Evolutionary conservation across 2,797 vertebrate species (phyloP).

Genomic region (Sebastes variabilis): DNA sequence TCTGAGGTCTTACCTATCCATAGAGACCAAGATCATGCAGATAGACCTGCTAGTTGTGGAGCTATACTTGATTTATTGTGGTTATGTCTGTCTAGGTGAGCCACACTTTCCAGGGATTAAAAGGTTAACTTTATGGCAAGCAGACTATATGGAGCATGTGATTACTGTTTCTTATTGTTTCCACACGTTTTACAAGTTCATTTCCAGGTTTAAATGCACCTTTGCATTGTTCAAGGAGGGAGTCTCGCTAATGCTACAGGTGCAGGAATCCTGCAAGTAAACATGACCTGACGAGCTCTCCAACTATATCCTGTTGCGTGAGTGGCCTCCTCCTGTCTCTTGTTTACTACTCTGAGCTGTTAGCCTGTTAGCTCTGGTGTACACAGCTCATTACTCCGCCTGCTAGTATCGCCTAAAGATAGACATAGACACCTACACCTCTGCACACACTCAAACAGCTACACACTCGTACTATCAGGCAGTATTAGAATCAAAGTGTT

Average conservation of each 20-base stretch:
- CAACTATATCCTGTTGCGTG: no score
- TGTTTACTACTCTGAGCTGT: constrained; percentile 20
- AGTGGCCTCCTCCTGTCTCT: not conserved
- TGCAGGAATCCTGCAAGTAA: not conserved
- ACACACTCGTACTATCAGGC: not conserved
- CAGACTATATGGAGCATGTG: not conserved
- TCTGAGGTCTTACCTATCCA: no score
- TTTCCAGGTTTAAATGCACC: not conserved
- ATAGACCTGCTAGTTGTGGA: no score
- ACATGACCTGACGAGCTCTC: not conserved
- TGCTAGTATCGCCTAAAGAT: not conserved
- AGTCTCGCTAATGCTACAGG: no score
- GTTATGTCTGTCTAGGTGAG: no score
- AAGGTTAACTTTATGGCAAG: not conserved
- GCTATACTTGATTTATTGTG: no score
- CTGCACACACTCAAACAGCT: not conserved
- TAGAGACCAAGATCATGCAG: no score
- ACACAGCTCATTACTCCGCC: not conserved
- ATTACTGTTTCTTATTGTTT: not conserved
- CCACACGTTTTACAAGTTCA: not conserved
- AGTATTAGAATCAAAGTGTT: not conserved
- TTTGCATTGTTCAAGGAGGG: not conserved
- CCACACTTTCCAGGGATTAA: no score
- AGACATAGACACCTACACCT: not conserved
- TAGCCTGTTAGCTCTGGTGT: constrained; percentile 19